phyloP scores from a whole-genome alignment of 2,113 vertebrate genomes.

The Cebidichthys violaceus region DNA sequence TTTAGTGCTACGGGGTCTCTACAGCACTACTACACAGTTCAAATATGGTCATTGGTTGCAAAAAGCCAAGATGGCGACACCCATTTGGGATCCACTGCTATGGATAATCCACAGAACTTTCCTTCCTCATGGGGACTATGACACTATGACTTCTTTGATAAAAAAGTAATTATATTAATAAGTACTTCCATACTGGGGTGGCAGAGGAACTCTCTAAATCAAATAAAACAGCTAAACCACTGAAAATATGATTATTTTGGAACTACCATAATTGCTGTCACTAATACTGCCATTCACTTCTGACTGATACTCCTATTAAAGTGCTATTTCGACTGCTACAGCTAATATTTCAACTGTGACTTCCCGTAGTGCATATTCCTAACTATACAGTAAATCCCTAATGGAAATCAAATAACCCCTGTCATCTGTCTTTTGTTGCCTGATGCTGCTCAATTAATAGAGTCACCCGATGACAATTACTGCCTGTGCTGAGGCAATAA shows the following conservation, averaged over 20 bases:
- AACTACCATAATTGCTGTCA: not conserved
- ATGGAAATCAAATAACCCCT: slow-evolving; percentile 42
- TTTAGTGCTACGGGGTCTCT: too few species aligned
- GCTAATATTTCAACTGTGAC: slow-evolving; percentile 1
- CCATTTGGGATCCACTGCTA: not conserved
- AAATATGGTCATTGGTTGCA: too few species aligned
- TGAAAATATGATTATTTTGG: not conserved
- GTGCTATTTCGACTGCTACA: not conserved
- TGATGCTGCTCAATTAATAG: slow-evolving; percentile 56
- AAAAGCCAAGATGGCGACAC: too few species aligned
- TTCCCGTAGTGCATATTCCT: slow-evolving; percentile 9
- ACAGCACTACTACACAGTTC: too few species aligned
- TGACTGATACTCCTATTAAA: slow-evolving; percentile 10
- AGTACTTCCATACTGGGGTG: not conserved
- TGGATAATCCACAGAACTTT: not conserved
- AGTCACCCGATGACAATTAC: slow-evolving; percentile 38
- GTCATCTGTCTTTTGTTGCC: slow-evolving; percentile 19
- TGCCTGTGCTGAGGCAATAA: slow-evolving; percentile 23
- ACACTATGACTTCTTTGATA: too few species aligned
- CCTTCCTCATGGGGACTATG: not conserved
- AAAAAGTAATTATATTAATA: not conserved
- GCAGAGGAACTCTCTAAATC: not conserved
- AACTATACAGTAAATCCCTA: slow-evolving; percentile 37
- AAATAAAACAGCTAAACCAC: not conserved
- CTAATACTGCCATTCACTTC: not conserved